Evolutionary conservation across 1,140 invertebrate species (phyloP), one percentile per base, ranked within the genome.

Genomic region (Pogonomyrmex californicus): DNA sequence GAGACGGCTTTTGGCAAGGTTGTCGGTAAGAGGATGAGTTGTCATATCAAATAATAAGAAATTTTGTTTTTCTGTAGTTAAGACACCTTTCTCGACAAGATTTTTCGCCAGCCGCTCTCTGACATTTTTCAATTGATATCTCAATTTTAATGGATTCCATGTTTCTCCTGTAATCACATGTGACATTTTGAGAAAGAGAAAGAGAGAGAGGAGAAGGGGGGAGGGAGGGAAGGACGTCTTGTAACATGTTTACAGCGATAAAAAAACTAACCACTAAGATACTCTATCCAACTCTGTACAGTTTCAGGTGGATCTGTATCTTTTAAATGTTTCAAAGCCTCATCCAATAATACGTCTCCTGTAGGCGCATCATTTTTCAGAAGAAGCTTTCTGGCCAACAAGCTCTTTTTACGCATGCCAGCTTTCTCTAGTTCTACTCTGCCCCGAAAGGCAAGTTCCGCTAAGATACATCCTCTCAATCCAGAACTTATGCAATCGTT

Each of bases 41-140:
- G 99, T 99, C 99, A 99, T 99, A 96, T 99, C 99, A 96, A 99
- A 99, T 30, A 99, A 96, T 88, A 99, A 96, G 96, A 99, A 99
- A 96, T 99, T 99, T 96, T 99, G 99, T 96, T 99, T 99, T 96
- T 99, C 99, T 75, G 99, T 99, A 66, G 99, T 99, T 86, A 99
- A 96, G n/a, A 99, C 99, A 89, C 99, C 99, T 96, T 99, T 99
- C 95, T 99, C 99, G 30, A 99, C 99, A 91, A 99, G 96, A 96
- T 99, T 99, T 95, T 99, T 99, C 12, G 99, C 99, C 93, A 99
- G 96, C 93, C 99, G 97, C 96, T 99, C 99, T 88, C 99, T 97
- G 0, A 99, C 99, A 97, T 99, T 99, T 95, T 99, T 98, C 89
- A 99, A 96, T 94, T 99, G 99, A 95, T 99, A 99, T 92, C 98